Evolutionary conservation across 2,888 invertebrate genomes (phyloP), one percentile per base, ranked within the genome.

Genomic region (Mimumesa dahlbomi): DNA sequence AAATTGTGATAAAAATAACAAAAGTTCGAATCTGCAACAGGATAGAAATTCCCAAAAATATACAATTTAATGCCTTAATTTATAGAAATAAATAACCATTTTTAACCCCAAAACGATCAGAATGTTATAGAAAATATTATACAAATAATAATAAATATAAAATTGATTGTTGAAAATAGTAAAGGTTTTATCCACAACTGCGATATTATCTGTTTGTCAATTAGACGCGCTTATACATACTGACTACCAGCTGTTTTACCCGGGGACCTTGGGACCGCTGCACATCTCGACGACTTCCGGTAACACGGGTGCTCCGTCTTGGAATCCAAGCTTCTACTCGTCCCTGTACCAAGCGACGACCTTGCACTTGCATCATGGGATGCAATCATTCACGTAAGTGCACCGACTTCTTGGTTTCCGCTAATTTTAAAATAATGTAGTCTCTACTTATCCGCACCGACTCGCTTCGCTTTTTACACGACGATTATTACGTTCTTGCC

Each of bases 211-310:
- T 3, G 5, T 34, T 38, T 42, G 2, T 7, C 4, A 29, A 53
- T n/a, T 75, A 89, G 89, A 89, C 57, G 79, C 89, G 9, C 75
- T 89, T 40, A 84, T 88, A 84, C 82, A 88, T 74, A 86, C 88
- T 57, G 89, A 89, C 66, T 89, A 89, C 72, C 89, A 89, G 62
- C 78, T 89, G 31, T 89, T 89, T 63, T 89, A 89, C 66, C 89
- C 89, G n/a, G 85, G 88, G n/a, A 79, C 87, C 11, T 66, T 89
- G 52, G 89, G 89, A 21, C 89, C 88, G 1, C 57, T 89, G 34
- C 87, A 89, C 71, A 85, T 88, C 42, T 87, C 89, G 22, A 83
- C 88, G 9, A 83, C 82, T 29, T 83, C 85, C 18, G 77, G 81
- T 16, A 82, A 74, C 43, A 76, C 82, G 40, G 75, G 82, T 31